Base-by-base conservation (phyloP, 2,113 vertebrate genomes). In the Benthochromis sp. region DNA sequence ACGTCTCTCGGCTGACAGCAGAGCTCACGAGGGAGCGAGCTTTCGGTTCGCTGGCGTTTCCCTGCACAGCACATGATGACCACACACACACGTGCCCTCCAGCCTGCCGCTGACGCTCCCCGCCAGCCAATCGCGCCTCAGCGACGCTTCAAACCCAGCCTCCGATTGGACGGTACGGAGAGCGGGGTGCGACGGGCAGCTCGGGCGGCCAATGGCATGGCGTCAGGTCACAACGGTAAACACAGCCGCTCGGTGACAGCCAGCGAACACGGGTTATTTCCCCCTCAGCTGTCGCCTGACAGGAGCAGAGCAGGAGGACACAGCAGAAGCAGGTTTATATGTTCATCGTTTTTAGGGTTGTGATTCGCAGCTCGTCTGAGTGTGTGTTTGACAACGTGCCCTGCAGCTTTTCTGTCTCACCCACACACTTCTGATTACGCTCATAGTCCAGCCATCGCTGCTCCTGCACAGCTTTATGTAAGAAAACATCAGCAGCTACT, bases 11-110 rank as follows among this genome's bases (percentile, higher is more conserved):
- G 83, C 47, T 83, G 81, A 83, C 61, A 76, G 61, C 81, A 12
- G 47, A 21, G 52, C 89, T 31, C 24, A 13, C 76, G 55, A 81
- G 82, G 38, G 29, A 27, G 24, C 14, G n/a, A 47, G 61, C 3
- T 80, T 47, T 24, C 16, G 59, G 43, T 66, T 40, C 11, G 21
- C 34, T 63, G 84, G 82, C 8, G 86, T 89, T 81, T 85, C 88
- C 79, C 88, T 85, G 73, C 85, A 24, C 29, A 88, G 87, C 92
- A 93, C 92, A 91, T 91, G 92, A 83, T 24, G 38, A 40, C 73
- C 90, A 87, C 92, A 87, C 85, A 90, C 31, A 81, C 89, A 93
- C 89, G 59, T 88, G 85, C 84, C 78, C 45, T 78, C 69, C 83
- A 73, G 43, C 78, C 63, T 11, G 81, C 83, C 55, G 16, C 47